Conservation (phyloP, 2,113 vertebrate genomes). For the Pyrgilauda ruficollis region DNA sequence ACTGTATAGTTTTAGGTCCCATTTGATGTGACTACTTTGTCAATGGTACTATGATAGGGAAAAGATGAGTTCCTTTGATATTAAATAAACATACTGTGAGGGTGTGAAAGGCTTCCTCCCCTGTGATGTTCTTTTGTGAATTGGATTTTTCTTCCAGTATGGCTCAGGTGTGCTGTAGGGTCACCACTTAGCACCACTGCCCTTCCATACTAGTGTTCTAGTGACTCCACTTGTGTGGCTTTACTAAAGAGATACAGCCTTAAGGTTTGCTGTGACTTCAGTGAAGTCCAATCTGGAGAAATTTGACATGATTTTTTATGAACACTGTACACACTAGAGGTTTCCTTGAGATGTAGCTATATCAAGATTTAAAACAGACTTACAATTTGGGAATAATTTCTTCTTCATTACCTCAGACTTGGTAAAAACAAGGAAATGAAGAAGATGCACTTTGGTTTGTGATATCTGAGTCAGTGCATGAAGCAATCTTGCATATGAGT, state of each 20-base stretch:
- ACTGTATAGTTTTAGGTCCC: not conserved
- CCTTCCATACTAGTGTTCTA: not conserved
- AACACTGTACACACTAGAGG: not conserved
- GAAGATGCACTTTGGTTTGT: not conserved
- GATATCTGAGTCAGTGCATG: not conserved
- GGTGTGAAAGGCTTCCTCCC: not conserved
- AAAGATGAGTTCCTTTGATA: not conserved
- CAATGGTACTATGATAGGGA: not conserved
- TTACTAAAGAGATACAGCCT: not conserved
- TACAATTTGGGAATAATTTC: not conserved
- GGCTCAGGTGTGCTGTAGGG: not conserved
- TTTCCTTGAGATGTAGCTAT: not conserved
- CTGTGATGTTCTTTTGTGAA: not conserved
- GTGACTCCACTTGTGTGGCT: rapidly evolving
- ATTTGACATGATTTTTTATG: not conserved
- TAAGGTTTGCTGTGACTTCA: not conserved
- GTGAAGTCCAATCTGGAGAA: not conserved
- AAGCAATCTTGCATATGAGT: not conserved
- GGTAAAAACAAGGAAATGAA: not conserved
- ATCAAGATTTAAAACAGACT: not conserved
- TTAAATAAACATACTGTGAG: not conserved
- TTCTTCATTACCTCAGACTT: not conserved
- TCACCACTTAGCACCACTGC: not conserved
- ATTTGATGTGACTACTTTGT: not conserved
- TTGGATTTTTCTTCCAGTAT: not conserved